These are phyloP conservation scores for Laodelphax striatellus DNA, from an alignment of 1,140 invertebrate genomes.

Conservation along the genomic window DNA sequence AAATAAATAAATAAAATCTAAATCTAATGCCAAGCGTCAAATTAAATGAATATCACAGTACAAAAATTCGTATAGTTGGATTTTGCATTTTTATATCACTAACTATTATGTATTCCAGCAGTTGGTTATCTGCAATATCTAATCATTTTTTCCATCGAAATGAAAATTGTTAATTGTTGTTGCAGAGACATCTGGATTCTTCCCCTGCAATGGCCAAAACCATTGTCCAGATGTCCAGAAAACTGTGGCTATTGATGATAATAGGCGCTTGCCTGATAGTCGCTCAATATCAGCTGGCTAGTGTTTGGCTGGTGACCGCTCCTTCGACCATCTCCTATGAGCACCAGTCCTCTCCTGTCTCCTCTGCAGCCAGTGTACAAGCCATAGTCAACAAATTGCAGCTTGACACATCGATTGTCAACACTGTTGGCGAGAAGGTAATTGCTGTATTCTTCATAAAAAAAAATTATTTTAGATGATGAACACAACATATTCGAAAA, in stretches of 20 bases:
- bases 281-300: conserved; percentile 14
- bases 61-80: too few species aligned
- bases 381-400: conserved; percentile 4
- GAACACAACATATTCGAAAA: too few species aligned
- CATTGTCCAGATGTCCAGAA: conserved; percentile 1
- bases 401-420: conserved; percentile 4
- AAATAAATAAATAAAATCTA: too few species aligned
- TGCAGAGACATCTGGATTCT: not conserved
- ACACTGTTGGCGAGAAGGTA: conserved; percentile 13
- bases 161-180: not conserved
- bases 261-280: conserved; percentile 7
- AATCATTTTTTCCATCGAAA: too few species aligned
- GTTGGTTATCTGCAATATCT: too few species aligned
- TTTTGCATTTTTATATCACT: too few species aligned
- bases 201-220: not conserved
- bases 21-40: too few species aligned
- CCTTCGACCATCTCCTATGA: not conserved
- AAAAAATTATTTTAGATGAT: too few species aligned
- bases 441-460: not conserved
- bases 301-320: conserved; percentile 12
- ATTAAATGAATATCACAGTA: too few species aligned
- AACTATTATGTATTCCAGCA: too few species aligned
- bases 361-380: not conserved
- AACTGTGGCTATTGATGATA: conserved; percentile 14
- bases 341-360: not conserved